phyloP scores from a whole-genome alignment of 2,797 vertebrate species.

The Arremon brunneinucha region DNA sequence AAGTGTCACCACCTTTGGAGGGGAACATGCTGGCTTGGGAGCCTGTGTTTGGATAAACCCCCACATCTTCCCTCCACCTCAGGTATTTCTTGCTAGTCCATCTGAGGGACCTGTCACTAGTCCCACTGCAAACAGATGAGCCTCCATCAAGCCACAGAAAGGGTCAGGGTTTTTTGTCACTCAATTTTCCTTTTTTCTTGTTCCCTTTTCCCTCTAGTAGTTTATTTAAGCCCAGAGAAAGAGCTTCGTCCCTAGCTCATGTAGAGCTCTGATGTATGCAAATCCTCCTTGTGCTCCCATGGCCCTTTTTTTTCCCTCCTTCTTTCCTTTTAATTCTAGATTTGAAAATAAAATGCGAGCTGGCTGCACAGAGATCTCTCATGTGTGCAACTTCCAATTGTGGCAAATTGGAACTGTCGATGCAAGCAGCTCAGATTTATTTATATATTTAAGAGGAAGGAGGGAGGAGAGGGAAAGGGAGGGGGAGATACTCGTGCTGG shows the following conservation, averaged over 20 bases:
- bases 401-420: conserved; percentile 72
- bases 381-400: conserved; percentile 72
- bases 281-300: conserved; percentile 71
- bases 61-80: not conserved
- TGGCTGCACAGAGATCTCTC: conserved; percentile 70
- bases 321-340: conserved; percentile 70
- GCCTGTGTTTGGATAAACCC: not conserved
- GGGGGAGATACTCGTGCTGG: not conserved
- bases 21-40: not conserved
- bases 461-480: conserved; percentile 29
- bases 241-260: conserved; percentile 51
- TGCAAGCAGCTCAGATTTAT: conserved; percentile 69
- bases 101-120: not conserved
- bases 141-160: not conserved
- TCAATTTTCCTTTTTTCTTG: conserved; percentile 25
- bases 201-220: conserved; percentile 51
- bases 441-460: conserved; percentile 70
- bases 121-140: not conserved
- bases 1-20: not conserved
- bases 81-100: not conserved
- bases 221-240: conserved; percentile 56
- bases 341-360: conserved; percentile 74
- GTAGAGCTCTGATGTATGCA: conserved; percentile 71
- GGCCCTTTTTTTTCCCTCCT: conserved; percentile 35
- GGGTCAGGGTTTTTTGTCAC: conserved; percentile 12